Conservation (phyloP, 2,797 vertebrate genomes). For the Schizopygopsis pylzovi region DNA sequence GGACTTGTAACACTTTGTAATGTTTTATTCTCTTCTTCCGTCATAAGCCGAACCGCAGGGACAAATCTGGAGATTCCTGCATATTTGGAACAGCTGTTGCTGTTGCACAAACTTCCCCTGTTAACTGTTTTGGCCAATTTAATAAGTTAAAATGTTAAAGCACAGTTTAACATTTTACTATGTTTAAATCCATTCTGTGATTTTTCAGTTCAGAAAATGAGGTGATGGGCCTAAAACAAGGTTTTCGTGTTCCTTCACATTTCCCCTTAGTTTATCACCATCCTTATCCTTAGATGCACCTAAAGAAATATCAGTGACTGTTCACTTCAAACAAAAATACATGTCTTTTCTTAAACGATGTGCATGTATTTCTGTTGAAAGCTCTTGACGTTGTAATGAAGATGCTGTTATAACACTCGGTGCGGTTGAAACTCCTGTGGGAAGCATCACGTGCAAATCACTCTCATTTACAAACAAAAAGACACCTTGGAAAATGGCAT, state of each 20-base stretch:
- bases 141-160: background rate
- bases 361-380: slow-evolving; percentile 5
- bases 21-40: background rate
- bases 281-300: background rate
- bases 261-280: background rate
- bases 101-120: background rate
- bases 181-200: background rate
- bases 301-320: background rate
- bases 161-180: background rate
- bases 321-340: background rate
- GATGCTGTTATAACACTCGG: slow-evolving; percentile 35
- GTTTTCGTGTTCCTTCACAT: background rate
- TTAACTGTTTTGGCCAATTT: background rate
- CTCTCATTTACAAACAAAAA: slow-evolving; percentile 43
- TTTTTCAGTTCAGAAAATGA: background rate
- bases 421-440: slow-evolving; percentile 38
- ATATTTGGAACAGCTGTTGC: background rate
- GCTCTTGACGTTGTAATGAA: slow-evolving; percentile 45
- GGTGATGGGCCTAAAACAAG: background rate
- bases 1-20: background rate
- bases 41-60: background rate
- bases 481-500: slow-evolving; percentile 41
- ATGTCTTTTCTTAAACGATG: background rate
- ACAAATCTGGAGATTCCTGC: slow-evolving; percentile 1
- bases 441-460: slow-evolving; percentile 50